These are phyloP conservation scores for Pluvianellus socialis DNA, from an alignment of 2,113 vertebrate genomes.

Conservation along the genomic window DNA sequence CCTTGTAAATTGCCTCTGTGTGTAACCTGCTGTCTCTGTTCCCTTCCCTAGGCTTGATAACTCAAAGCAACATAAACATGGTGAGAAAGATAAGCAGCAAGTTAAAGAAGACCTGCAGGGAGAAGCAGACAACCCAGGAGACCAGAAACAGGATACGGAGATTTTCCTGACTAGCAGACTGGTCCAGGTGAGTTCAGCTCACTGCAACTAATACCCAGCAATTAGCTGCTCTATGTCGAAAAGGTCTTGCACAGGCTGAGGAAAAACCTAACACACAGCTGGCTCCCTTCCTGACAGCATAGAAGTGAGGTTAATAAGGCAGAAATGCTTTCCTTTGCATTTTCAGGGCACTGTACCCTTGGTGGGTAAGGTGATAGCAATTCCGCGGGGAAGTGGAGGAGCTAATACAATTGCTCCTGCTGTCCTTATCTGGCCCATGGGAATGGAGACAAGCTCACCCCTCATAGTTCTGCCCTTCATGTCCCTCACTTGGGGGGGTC, in stretches of 20 bases:
- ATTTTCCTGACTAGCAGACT: background rate
- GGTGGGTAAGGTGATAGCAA: background rate
- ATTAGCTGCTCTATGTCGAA: background rate
- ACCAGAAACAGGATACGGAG: background rate
- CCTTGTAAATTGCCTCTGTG: background rate
- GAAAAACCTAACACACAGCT: background rate
- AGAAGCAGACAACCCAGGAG: background rate
- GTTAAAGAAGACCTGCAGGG: background rate
- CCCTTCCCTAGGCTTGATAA: background rate
- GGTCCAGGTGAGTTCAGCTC: slow-evolving; percentile 3
- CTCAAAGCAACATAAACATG: background rate
- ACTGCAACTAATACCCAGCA: background rate
- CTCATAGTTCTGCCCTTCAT: background rate
- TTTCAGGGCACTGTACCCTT: background rate
- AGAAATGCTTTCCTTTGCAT: background rate
- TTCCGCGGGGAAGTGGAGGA: background rate
- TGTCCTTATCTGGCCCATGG: background rate
- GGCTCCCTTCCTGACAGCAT: background rate
- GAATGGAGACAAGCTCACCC: background rate
- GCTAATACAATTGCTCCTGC: background rate
- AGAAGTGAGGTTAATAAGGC: background rate
- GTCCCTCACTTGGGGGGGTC: background rate
- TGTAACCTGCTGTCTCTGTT: background rate
- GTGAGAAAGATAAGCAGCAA: slow-evolving; percentile 18
- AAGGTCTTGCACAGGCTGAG: background rate